Evolutionary conservation across 2,888 invertebrate species (phyloP), one percentile per base, ranked within the genome.

Genomic region (Charanyca ferruginea): DNA sequence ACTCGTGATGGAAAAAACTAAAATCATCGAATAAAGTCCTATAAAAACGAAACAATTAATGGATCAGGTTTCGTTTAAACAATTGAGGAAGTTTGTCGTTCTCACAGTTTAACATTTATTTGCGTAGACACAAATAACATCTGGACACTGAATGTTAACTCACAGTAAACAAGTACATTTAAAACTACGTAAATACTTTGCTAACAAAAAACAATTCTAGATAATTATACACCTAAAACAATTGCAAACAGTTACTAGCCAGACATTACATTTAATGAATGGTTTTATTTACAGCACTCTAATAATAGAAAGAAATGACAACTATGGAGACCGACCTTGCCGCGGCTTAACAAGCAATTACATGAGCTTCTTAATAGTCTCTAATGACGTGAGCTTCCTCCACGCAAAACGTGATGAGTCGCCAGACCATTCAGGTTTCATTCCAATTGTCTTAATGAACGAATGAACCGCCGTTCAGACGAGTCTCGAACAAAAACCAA

Each of bases 321-420:
- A 79, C 72, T 77, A 73, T 71, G 74, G 65, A 66, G 64, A 62
- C 64, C 78, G 85, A 83, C 89, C 89, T 88, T 86, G 85, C 42
- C 76, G 63, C 57, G 45, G 42, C 63, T 53, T 75, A 79, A 73
- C 78, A 76, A 76, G 84, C 87, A 90, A 91, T 91, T 90, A 89
- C 77, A 65, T n/a, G 77, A 76, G 59, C 65, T 86, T 89, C 85
- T 85, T 90, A 90, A 91, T 91, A 77, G 86, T 68, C 85, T 84
- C 85, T 92, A 93, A 92, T 91, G 89, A 87, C 85, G 78, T 54
- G 79, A 80, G 89, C 89, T 91, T 92, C 88, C 91, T 89, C 84
- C 78, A 85, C 62, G 66, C 69, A 67, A 74, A 85, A 84, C 87
- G 84, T 85, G 87, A 87, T 11, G 16, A 16, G 38, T 38, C 38